Evolutionary conservation across 2,888 invertebrate genomes (phyloP).

Genomic region (Cyclophora punctaria): DNA sequence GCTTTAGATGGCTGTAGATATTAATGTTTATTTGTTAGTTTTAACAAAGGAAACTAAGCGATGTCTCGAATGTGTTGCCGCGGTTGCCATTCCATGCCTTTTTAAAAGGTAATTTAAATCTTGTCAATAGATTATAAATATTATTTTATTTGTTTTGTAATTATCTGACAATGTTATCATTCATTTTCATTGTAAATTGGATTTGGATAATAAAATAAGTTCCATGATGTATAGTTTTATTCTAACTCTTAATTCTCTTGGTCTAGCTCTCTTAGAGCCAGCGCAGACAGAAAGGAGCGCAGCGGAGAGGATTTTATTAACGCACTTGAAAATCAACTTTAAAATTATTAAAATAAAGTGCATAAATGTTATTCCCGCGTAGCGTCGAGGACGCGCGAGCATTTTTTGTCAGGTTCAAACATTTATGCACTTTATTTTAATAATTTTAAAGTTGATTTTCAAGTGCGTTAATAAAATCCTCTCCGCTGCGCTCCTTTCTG

Average conservation of each 20-base stretch:
- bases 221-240: constrained; percentile 24
- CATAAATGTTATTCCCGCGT: too few relatives aligned
- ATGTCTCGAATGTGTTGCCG: constrained; percentile 37
- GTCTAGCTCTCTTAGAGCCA: too few relatives aligned
- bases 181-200: constrained; percentile 65
- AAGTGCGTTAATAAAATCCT: too few relatives aligned
- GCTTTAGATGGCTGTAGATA: not conserved
- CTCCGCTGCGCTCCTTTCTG: too few relatives aligned
- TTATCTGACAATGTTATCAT: constrained; percentile 49
- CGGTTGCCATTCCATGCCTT: constrained; percentile 71
- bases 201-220: constrained; percentile 63
- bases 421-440: too few relatives aligned
- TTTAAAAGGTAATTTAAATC: constrained; percentile 64
- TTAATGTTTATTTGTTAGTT: constrained; percentile 13
- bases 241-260: constrained; percentile 3
- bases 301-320: too few relatives aligned
- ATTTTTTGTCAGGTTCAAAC: too few relatives aligned
- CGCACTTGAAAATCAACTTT: too few relatives aligned
- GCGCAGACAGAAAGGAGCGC: too few relatives aligned
- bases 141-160: constrained; percentile 50
- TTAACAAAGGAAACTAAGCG: constrained; percentile 24
- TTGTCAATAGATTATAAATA: constrained; percentile 68
- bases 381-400: too few relatives aligned
- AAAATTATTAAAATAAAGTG: too few relatives aligned
- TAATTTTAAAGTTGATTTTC: too few relatives aligned